Conservation (phyloP, 2,797 vertebrate genomes). For the Brachyalestes nurse region DNA sequence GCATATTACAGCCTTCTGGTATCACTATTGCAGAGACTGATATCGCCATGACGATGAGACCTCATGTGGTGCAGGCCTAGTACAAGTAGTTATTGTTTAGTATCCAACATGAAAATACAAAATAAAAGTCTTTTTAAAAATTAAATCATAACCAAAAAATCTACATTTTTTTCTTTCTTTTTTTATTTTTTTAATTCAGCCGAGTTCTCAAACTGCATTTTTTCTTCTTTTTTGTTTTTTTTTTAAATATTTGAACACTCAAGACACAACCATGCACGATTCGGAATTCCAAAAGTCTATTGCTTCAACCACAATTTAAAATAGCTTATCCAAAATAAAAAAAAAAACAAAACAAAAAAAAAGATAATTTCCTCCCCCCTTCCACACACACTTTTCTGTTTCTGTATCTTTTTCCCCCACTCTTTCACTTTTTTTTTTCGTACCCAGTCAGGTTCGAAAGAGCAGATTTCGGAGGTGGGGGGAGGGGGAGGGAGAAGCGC, state of each 20-base stretch:
- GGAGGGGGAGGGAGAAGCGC: slow-evolving; percentile 48
- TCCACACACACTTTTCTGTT: not conserved
- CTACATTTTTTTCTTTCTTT: slow-evolving; percentile 47
- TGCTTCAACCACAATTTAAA: slow-evolving; percentile 99
- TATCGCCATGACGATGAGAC: no score
- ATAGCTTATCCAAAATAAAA: slow-evolving; percentile 87
- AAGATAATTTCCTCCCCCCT: slow-evolving; percentile 22
- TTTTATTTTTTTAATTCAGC: slow-evolving; percentile 84
- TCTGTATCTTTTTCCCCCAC: slow-evolving; percentile 42
- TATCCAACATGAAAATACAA: no score
- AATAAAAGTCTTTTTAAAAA: no score
- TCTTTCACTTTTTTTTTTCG: slow-evolving; percentile 42
- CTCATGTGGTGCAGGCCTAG: no score
- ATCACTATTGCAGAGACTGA: no score
- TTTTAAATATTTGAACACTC: slow-evolving; percentile 86
- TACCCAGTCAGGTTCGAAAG: slow-evolving; percentile 63
- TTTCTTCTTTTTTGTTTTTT: slow-evolving; percentile 63
- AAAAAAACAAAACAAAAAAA: slow-evolving; percentile 75
- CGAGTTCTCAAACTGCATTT: slow-evolving; percentile 94
- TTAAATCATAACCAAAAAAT: not conserved
- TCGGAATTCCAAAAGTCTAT: slow-evolving; percentile 98
- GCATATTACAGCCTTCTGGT: no score
- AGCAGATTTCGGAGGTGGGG: slow-evolving; percentile 48
- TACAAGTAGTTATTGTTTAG: no score
- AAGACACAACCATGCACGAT: slow-evolving; percentile 99